Evolutionary conservation across 2,113 vertebrate species (phyloP).

Genomic region (Formicarius rufipectus): DNA sequence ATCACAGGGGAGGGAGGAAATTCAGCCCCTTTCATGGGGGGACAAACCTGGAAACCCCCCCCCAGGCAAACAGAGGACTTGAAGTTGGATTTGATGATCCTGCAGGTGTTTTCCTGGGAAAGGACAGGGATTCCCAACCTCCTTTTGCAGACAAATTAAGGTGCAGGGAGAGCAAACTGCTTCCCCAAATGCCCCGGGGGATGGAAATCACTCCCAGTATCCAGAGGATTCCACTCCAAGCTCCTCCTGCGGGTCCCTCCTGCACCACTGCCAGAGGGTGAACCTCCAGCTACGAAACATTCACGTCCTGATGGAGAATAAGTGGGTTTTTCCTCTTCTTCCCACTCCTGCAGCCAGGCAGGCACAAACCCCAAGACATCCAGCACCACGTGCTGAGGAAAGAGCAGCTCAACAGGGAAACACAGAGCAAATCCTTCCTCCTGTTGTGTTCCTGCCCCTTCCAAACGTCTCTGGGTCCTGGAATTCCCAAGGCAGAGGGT

Average conservation of each 20-base stretch:
- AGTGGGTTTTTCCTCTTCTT: not conserved
- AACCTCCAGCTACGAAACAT: not conserved
- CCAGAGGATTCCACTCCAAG: accelerated
- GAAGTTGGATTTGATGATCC: accelerated
- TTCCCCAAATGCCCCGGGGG: not conserved
- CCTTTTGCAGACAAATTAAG: not conserved
- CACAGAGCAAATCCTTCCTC: accelerated
- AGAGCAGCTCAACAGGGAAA: not conserved
- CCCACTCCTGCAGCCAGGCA: not conserved
- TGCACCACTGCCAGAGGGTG: not conserved
- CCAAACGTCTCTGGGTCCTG: not conserved
- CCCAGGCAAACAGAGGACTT: not conserved
- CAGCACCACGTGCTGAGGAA: not conserved
- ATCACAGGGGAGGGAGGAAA: not conserved
- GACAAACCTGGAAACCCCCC: not conserved
- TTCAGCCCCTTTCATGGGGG: not conserved
- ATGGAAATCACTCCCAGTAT: not conserved
- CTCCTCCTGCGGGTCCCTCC: not conserved
- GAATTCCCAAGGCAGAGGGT: not conserved
- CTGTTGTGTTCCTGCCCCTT: not conserved
- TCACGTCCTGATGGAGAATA: accelerated
- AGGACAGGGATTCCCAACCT: not conserved
- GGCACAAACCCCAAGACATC: not conserved
- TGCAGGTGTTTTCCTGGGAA: not conserved
- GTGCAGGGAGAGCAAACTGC: not conserved